phyloP scores from a whole-genome alignment of 2,888 invertebrate genomes.

The Xylota sylvarum region DNA sequence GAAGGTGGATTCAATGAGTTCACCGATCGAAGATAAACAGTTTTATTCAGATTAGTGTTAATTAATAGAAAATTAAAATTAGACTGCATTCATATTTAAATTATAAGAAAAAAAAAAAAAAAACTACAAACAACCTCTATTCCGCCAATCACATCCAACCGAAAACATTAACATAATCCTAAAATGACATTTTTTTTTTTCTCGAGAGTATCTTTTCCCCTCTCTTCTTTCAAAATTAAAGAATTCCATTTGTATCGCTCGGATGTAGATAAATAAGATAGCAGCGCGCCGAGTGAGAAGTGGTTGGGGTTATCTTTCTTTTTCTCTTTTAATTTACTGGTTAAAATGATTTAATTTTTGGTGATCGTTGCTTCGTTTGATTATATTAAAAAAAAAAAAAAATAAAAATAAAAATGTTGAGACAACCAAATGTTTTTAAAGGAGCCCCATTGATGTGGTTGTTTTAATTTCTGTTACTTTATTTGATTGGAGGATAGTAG shows the following conservation, averaged over 20 bases:
- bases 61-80: constrained; percentile 21
- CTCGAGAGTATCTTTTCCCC: constrained; percentile 19
- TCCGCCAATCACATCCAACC: constrained; percentile 6
- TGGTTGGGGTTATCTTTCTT: constrained; percentile 55
- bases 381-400: constrained; percentile 7
- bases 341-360: constrained; percentile 65
- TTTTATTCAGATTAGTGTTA: constrained; percentile 13
- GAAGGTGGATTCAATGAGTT: constrained; percentile 41
- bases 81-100: constrained; percentile 30
- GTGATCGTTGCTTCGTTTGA: constrained; percentile 41
- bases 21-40: neutral
- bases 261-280: constrained; percentile 67
- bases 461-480: neutral
- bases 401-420: neutral
- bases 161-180: constrained; percentile 59
- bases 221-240: constrained; percentile 26
- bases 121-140: neutral
- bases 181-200: constrained; percentile 53
- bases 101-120: constrained; percentile 10
- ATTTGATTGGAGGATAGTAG: constrained; percentile 23
- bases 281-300: constrained; percentile 30
- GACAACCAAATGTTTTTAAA: neutral
- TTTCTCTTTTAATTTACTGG: constrained; percentile 60
- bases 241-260: constrained; percentile 52
- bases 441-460: constrained; percentile 26